phyloP scores from a whole-genome alignment of 2,888 invertebrate genomes.

The Scrobipalpa costella region DNA sequence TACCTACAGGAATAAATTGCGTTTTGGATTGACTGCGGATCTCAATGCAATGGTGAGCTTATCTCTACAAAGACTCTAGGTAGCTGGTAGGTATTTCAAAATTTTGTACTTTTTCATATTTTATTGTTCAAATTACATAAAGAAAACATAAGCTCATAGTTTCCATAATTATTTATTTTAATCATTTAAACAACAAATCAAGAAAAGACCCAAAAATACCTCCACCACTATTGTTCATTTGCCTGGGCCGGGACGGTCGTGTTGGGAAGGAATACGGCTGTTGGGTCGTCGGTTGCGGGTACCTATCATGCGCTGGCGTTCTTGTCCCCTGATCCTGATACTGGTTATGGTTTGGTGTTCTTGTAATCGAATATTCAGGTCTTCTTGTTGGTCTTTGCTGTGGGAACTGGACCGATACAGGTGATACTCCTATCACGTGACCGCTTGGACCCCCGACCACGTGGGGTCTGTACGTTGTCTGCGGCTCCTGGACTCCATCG shows the following conservation, averaged over 20 bases:
- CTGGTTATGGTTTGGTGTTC: constrained; percentile 32
- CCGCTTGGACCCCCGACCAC: constrained; percentile 61
- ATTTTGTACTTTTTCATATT: background rate
- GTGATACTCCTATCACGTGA: constrained; percentile 59
- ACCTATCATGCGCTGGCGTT: background rate
- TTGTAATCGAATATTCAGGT: constrained; percentile 27
- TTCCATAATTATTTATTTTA: background rate
- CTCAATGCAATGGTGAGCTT: too few species aligned
- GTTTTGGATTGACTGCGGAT: too few species aligned
- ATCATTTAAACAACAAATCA: constrained; percentile 66
- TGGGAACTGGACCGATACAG: constrained; percentile 30
- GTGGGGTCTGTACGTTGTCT: constrained; percentile 54
- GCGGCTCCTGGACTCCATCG: constrained; percentile 50
- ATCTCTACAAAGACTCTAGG: too few species aligned
- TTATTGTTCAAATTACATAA: background rate
- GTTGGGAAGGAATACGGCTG: constrained; percentile 16
- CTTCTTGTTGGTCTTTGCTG: constrained; percentile 5
- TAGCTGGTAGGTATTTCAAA: too few species aligned
- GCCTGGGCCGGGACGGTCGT: constrained; percentile 41
- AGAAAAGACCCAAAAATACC: constrained; percentile 65
- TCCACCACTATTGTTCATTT: constrained; percentile 41
- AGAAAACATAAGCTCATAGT: background rate
- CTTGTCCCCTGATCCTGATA: constrained; percentile 19
- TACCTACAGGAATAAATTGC: too few species aligned
- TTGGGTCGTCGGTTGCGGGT: constrained; percentile 15